Base-by-base conservation (phyloP, 2,888 invertebrate genomes). In the Dysmachus trigonus region DNA sequence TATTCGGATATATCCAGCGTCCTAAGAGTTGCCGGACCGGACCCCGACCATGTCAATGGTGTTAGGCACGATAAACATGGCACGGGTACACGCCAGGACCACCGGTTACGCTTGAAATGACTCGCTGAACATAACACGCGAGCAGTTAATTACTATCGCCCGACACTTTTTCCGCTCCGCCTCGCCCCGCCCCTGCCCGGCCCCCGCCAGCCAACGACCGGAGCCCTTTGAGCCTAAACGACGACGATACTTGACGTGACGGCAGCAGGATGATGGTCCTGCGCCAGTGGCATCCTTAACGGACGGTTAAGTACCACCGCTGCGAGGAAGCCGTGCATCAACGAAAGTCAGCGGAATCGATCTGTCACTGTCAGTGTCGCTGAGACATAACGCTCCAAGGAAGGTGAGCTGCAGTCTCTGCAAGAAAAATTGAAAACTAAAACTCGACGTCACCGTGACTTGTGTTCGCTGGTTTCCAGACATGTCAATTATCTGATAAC, bases 121-220 rank as follows among this genome's bases (percentile, higher is more conserved):
- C 87, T 79, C 86, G 79, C 87, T 86, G 88, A 88, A 87, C 85
- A 88, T 88, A 88, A 88, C 88, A 88, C 87, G 88, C 86, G 87
- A 86, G 87, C 87, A 88, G 88, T 88, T 88, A 88, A 88, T 88
- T 88, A 88, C 88, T 85, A 85, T 85, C 74, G 85, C 74, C 84
- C 74, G 72, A 73, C 84, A 84, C 73, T 73, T 73, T 73, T 73
- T 84, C 47, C 41, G 13, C 31, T 30, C 41, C 33, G 82, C 62
- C 62, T n/a, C n/a, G n/a, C 33, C 31, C 51, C 53, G 1, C 53
- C 18, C 81, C 13, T n/a, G n/a, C n/a, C 53, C 15, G 4, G 3
- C 10, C 3, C 35, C 1, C 35, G 6, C 7, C 62, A 47, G 41
- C 53, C 53, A 30, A 18, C 30, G 0, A n/a, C 15, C 41, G 35